A percentile compares a stretch with the other conserved stretches of the same genome.
Conservation (phyloP, 1,140 invertebrate species). For the Campoletis sonorensis region DNA sequence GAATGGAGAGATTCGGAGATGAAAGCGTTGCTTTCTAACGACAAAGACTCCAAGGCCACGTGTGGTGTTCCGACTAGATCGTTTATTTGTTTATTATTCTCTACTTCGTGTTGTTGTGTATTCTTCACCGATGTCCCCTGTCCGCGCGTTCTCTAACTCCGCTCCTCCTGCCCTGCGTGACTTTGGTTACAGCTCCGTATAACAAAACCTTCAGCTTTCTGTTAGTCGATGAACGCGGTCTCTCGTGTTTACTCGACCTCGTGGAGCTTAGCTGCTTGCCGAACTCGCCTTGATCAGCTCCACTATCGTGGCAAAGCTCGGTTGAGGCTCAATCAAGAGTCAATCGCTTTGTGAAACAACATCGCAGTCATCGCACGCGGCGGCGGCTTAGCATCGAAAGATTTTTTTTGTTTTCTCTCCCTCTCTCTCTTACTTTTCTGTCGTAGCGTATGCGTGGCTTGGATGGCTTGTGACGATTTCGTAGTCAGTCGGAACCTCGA, state of each 20-base stretch:
- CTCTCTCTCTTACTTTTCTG: too few relatives aligned
- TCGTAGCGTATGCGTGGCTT: conserved; percentile 9
- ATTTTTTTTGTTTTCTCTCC: too few relatives aligned
- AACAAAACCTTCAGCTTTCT: too few relatives aligned
- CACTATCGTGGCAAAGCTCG: background rate
- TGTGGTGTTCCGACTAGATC: too few relatives aligned
- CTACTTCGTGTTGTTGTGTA: too few relatives aligned
- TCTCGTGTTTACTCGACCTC: conserved; percentile 10
- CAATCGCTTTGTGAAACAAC: conserved; percentile 49
- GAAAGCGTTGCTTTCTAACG: too few relatives aligned
- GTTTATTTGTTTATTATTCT: too few relatives aligned
- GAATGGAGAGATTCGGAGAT: too few relatives aligned
- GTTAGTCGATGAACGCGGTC: conserved; percentile 9
- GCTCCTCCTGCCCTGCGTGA: background rate
- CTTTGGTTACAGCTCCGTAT: background rate
- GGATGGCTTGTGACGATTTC: conserved; percentile 25
- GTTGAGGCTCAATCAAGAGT: conserved; percentile 32
- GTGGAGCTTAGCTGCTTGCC: background rate
- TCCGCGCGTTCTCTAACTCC: too few relatives aligned
- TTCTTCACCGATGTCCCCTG: too few relatives aligned
- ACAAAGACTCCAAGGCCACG: too few relatives aligned
- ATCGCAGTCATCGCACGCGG: conserved; percentile 16
- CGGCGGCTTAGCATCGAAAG: conserved; percentile 7
- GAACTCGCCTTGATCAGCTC: background rate
- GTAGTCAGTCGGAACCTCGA: conserved; percentile 53